Conservation (phyloP, 1,140 invertebrate genomes). For the Ladona fulva region DNA sequence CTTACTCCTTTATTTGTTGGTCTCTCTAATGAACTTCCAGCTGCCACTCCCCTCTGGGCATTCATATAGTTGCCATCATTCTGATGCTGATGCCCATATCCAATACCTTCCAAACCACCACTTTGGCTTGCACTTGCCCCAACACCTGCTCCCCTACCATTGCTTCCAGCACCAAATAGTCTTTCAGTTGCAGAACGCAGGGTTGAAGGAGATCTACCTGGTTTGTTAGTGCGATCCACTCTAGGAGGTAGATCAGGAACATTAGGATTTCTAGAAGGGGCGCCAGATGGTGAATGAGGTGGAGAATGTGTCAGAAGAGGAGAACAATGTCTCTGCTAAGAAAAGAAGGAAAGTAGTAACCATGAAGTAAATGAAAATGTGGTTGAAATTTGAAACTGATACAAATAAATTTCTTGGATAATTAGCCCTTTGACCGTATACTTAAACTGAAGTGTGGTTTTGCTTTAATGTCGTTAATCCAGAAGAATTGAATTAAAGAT, state of each 20-base stretch:
- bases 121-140: background rate
- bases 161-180: background rate
- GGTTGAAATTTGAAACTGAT: too few relatives aligned
- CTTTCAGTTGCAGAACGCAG: constrained; percentile 23
- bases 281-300: constrained; percentile 17
- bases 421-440: too few relatives aligned
- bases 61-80: constrained; percentile 20
- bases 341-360: too few relatives aligned
- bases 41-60: constrained; percentile 12
- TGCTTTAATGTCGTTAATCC: too few relatives aligned
- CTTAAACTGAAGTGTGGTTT: too few relatives aligned
- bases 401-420: too few relatives aligned
- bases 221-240: constrained; percentile 68
- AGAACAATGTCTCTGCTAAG: constrained; percentile 15
- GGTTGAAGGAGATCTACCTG: constrained; percentile 36
- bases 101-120: background rate
- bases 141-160: background rate
- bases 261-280: constrained; percentile 24
- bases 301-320: constrained; percentile 28
- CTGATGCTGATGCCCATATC: background rate
- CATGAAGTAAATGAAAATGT: too few relatives aligned
- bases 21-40: constrained; percentile 40
- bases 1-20: constrained; percentile 45
- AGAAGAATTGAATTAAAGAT: too few relatives aligned
- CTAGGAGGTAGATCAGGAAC: constrained; percentile 75